Evolutionary conservation across 2,113 vertebrate species (phyloP).

Genomic region (Microcebus tavaratra): DNA sequence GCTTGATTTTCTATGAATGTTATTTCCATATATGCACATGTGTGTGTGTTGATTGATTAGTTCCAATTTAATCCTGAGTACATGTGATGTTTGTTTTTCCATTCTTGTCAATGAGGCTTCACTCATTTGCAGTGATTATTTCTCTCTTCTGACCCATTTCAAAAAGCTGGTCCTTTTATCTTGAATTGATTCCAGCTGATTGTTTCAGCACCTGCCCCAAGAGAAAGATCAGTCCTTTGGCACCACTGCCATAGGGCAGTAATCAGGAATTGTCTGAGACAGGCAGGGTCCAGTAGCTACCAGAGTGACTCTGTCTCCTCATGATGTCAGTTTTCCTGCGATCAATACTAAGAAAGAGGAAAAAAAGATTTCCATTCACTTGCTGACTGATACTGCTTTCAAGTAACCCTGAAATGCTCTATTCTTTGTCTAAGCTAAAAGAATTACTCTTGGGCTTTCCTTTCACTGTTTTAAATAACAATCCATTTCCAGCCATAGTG

Average conservation of each 20-base stretch:
- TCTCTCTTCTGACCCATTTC: constrained; percentile 25
- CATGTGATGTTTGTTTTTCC: too few species aligned
- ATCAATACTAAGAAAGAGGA: background rate
- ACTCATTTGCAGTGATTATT: background rate
- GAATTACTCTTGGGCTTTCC: background rate
- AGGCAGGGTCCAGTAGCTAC: background rate
- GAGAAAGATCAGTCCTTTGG: background rate
- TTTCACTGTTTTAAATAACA: background rate
- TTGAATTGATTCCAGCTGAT: background rate
- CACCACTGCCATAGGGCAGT: background rate
- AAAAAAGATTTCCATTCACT: background rate
- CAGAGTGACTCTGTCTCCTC: background rate
- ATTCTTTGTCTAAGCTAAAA: background rate
- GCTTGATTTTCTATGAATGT: too few species aligned
- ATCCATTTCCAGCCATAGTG: background rate
- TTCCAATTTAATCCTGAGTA: too few species aligned
- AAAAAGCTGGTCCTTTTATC: background rate
- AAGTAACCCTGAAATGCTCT: background rate
- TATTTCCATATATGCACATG: too few species aligned
- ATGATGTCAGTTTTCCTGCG: background rate
- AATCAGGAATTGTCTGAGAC: background rate
- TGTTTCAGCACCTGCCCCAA: background rate
- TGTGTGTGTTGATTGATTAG: too few species aligned
- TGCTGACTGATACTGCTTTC: constrained; percentile 13
- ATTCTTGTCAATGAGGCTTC: background rate